Conservation (phyloP, 64 coral and sea anemone species). For the Cladopsammia gracilis region DNA sequence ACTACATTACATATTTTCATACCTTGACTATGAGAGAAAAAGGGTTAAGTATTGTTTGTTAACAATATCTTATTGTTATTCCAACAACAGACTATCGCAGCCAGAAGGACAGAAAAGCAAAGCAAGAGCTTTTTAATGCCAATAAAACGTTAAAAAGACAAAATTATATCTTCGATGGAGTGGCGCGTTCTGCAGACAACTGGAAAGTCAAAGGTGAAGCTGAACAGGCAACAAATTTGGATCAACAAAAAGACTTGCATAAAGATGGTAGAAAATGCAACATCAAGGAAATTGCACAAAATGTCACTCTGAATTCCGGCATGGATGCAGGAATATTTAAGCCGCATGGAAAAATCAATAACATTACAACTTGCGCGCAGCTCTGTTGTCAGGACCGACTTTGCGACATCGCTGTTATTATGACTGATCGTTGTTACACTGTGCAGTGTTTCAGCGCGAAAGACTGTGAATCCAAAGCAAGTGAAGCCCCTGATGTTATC, state of each 20-base stretch:
- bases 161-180: too few species aligned
- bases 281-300: slow-evolving; percentile 46
- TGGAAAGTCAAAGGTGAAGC: neutral
- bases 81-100: too few species aligned
- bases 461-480: slow-evolving; percentile 60
- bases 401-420: slow-evolving; percentile 76
- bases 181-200: neutral
- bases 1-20: too few species aligned
- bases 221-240: neutral
- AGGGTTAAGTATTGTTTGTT: too few species aligned
- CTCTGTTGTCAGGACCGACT: slow-evolving; percentile 57
- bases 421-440: slow-evolving; percentile 72
- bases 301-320: slow-evolving; percentile 46
- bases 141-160: too few species aligned
- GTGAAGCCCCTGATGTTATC: neutral
- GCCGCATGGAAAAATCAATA: slow-evolving; percentile 38
- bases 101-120: too few species aligned
- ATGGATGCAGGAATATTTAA: slow-evolving; percentile 77
- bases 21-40: too few species aligned
- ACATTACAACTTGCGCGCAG: slow-evolving; percentile 61
- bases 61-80: too few species aligned
- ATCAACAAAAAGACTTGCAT: neutral
- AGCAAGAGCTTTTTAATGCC: too few species aligned
- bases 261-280: neutral
- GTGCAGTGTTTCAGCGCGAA: slow-evolving; percentile 68